Base-by-base conservation (phyloP, 2,113 vertebrate species). In the Misgurnus mizolepis region DNA sequence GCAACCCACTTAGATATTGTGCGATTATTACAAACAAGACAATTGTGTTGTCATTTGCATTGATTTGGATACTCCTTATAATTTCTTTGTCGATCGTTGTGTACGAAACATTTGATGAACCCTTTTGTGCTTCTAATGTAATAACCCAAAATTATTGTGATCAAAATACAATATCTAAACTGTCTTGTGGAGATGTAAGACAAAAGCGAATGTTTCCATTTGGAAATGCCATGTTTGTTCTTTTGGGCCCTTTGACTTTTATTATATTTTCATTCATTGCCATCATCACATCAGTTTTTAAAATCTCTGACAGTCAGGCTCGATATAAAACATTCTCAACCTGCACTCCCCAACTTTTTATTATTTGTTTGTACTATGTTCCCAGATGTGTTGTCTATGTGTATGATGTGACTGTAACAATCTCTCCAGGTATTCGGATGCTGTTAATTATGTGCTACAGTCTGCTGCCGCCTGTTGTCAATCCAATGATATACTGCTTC, bases 401-500 rank as follows among this genome's bases (percentile, higher is more conserved):
- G 0, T 0, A 89, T 0, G 61, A 66, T 5, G 22, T 55, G n/a
- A 22, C 86, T 14, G 85, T 85, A 1, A 84, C 2, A 0, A 82
- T 76, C 81, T 88, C 82, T 67, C n/a, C 83, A 14, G 88, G 90
- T 78, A 4, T 88, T 10, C 89, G 86, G 3, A 90, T 91, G 76
- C 50, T 84, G 18, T 10, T 93, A 6, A 65, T 89, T 47, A 34
- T 93, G 85, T 15, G 90, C 67, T 92, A 93, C 73, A 92, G 91
- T 82, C 65, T 93, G n/a, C 39, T 91, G 2, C 91, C 92, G 15
- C 84, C 91, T 39, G 80, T 79, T 53, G 76, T 92, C 8, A 92
- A 93, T 80, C 91, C 92, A 27, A 0, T 90, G 1, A 89, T 93
- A 40, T 93, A 92, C 15, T 90, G 89, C 80, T 86, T 93, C 2